Evolutionary conservation across 2,113 vertebrate species (phyloP).

Genomic region (Melospiza melodia): DNA sequence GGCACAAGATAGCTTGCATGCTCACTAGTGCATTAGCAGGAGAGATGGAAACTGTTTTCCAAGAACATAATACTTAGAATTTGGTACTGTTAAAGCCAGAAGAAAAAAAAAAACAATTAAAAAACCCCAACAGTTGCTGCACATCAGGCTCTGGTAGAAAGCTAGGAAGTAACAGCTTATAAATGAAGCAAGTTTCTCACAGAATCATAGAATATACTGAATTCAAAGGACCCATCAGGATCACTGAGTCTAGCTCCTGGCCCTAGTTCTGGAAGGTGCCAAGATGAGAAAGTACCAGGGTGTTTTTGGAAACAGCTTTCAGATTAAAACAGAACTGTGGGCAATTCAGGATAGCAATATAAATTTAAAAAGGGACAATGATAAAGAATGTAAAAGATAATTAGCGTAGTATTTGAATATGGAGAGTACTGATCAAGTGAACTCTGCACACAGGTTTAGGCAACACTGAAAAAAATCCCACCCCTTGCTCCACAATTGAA

Average conservation of each 20-base stretch:
- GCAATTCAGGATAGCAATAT: neutral
- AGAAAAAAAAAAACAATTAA: neutral
- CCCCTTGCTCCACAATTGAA: neutral
- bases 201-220: neutral
- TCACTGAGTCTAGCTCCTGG: neutral
- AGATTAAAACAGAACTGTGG: neutral
- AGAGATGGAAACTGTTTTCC: constrained; percentile 5
- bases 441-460: neutral
- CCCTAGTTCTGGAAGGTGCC: neutral
- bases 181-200: neutral
- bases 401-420: neutral
- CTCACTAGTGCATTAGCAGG: constrained; percentile 26
- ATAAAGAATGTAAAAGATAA: neutral
- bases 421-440: neutral
- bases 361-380: neutral
- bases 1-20: constrained; percentile 45
- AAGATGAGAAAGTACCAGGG: neutral
- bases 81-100: constrained; percentile 2
- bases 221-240: neutral
- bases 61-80: neutral
- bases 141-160: constrained; percentile 8
- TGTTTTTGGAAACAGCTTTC: neutral
- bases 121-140: neutral
- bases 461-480: neutral
- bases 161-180: neutral